Evolutionary conservation across 1,140 invertebrate genomes (phyloP).

Genomic region (Pentalonia nigronervosa): DNA sequence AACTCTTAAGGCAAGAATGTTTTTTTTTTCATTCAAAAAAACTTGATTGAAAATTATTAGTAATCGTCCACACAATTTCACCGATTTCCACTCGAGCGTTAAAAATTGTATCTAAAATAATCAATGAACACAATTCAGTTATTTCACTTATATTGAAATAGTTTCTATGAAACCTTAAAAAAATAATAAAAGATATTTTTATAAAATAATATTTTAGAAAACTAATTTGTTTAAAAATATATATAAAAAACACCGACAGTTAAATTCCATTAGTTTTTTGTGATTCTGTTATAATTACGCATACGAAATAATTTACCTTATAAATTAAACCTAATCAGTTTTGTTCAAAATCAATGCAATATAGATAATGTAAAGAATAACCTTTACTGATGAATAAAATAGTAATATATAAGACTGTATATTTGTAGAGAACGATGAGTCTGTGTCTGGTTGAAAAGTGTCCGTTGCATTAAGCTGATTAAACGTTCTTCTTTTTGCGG

Average conservation of each 20-base stretch:
- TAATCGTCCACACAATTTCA: neutral
- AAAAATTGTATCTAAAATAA: neutral
- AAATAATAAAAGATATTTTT: neutral
- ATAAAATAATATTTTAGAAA: no score
- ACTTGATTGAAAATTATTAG: neutral
- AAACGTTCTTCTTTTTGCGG: neutral
- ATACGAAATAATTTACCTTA: neutral
- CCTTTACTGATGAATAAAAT: neutral
- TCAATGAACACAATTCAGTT: neutral
- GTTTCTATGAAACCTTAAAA: neutral
- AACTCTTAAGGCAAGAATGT: neutral
- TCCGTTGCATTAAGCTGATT: constrained; percentile 33
- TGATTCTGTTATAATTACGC: neutral
- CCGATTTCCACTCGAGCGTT: neutral
- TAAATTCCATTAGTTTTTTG: neutral
- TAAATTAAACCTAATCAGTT: neutral
- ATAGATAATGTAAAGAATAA: neutral
- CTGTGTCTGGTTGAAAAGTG: neutral
- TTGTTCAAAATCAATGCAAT: neutral
- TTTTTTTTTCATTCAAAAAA: neutral
- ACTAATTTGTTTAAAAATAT: no score
- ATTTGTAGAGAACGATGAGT: neutral
- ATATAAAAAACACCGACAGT: neutral
- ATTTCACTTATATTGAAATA: neutral
- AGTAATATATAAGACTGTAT: neutral